Base-by-base conservation (phyloP, 2,888 invertebrate species). In the Sthenelais limicola region DNA sequence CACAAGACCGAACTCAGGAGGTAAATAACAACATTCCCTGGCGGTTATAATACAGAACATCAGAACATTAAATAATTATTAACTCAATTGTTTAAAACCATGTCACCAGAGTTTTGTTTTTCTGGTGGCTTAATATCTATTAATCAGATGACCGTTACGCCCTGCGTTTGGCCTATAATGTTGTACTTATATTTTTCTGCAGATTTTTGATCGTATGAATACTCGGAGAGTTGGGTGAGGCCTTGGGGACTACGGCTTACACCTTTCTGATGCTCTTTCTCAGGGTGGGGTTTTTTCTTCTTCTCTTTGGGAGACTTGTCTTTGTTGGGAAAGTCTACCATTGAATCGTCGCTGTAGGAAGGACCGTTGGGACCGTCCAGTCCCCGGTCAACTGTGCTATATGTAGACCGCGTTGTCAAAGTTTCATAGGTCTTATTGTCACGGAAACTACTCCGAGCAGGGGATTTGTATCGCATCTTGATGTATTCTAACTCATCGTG, bases 401-500 rank as follows among this genome's bases (percentile, higher is more conserved):
- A 71, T 12, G 71, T 71, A 15, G 71, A 71, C 4, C 71, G 58
- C 3, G 71, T 62, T 24, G 71, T 71, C 58, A 71, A 49, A 2
- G 71, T 71, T 49, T 71, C 71, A 35, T 71, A 71, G 18, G 71
- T 71, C 35, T 62, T 62, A 26, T 62, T 62, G 70, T 72, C 74
- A 33, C 78, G 76, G 73, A 76, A 79, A 67, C 78, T 79, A 70
- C 72, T 76, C 24, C 78, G 69, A 9, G 79, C 76, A 4, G 77
- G 77, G 12, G 78, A 77, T n/a, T 76, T 77, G 78, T 82, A 82
- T 51, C 85, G 81, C 83, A 86, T 86, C 78, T 86, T 86, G 28
- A 86, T 84, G 82, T 86, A 86, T 76, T 86, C 86, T 35, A 86
- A 77, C 73, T 85, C 86, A 79, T 86, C 85, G 79, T 85, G 85